Evolutionary conservation across 1,140 invertebrate species (phyloP), one percentile per base, ranked within the genome.

Genomic region (Ceratoteleas bidentatus): DNA sequence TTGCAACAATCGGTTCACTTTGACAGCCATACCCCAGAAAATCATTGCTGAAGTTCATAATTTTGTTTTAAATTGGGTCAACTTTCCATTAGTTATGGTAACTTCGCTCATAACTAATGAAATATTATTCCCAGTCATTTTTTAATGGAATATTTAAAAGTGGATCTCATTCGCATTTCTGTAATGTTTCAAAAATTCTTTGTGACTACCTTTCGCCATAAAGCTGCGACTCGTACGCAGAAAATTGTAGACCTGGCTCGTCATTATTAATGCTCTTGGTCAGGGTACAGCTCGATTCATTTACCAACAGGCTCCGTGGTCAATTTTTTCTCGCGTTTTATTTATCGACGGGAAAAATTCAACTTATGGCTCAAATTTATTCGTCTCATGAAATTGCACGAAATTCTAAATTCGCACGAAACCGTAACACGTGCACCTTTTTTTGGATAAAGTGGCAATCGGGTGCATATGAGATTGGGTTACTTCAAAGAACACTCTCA

Each of bases 371-470:
- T 66, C 56, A 53, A 81, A 81, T 81, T 75, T 81, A 75, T 73
- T 81, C 70, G 40, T 32, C 70, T 81, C 78, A 75, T 81, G 78
- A 74, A 81, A 75, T 74, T 81, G 58, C 78, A 81, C 57, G 45
- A 73, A 70, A n/a, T n/a, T n/a, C 69, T 75, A 61, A 70, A 74
- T 81, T 81, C 70, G 14, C 78, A 72, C 47, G 70, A 36, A 10
- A 54, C 62, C 32, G 65, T 6, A 54, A 58, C 65, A 70, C 64
- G 70, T 68, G 62, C 73, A 49, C 60, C 65, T 74, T 74, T 81
- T 81, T 81, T 53, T 47, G 36, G 70, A 75, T 81, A 81, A 81
- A 81, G 78, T 81, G 54, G 70, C 65, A 81, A 81, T 81, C 78
- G 72, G 40, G 6, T 70, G 70, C 60, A 75, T 61, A 61, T 70